Conservation (phyloP, 35 echinoderm and acorn worm species). For the Ptychodera flava region DNA sequence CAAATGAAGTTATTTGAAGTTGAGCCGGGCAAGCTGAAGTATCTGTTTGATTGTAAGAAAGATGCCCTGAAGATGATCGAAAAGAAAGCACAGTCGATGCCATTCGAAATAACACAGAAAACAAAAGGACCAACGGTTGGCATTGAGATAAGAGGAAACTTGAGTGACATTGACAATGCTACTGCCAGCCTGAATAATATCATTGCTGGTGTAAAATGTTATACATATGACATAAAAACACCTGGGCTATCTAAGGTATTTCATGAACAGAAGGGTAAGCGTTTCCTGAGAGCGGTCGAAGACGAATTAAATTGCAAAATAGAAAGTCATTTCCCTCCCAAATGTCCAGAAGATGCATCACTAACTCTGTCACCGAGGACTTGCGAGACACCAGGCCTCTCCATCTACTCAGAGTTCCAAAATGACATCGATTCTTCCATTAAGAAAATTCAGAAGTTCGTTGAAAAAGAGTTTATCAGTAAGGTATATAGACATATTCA, state of each 20-base stretch:
- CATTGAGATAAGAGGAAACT: background rate
- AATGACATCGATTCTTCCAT: background rate
- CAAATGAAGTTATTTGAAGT: background rate
- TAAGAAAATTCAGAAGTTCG: background rate
- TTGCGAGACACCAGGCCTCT: too few relatives aligned
- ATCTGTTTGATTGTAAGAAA: background rate
- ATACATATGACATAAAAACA: background rate
- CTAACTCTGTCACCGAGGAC: too few relatives aligned
- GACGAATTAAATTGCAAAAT: background rate
- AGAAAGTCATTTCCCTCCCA: background rate
- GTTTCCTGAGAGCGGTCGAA: background rate
- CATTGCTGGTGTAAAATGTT: background rate
- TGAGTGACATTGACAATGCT: background rate
- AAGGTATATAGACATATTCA: too few relatives aligned
- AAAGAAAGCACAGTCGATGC: background rate
- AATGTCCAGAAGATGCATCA: background rate
- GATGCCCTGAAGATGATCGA: background rate
- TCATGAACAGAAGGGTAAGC: background rate
- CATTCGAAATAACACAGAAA: background rate
- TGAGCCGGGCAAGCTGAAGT: background rate
- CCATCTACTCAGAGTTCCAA: background rate
- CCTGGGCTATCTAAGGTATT: background rate
- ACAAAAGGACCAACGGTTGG: background rate
- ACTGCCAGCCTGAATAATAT: background rate
- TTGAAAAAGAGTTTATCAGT: background rate